Percentiles rank a stretch among this genome's conserved stretches.
Evolutionary conservation across 64 coral and sea anemone genomes (phyloP).

Genomic region (Orbicella faveolata): DNA sequence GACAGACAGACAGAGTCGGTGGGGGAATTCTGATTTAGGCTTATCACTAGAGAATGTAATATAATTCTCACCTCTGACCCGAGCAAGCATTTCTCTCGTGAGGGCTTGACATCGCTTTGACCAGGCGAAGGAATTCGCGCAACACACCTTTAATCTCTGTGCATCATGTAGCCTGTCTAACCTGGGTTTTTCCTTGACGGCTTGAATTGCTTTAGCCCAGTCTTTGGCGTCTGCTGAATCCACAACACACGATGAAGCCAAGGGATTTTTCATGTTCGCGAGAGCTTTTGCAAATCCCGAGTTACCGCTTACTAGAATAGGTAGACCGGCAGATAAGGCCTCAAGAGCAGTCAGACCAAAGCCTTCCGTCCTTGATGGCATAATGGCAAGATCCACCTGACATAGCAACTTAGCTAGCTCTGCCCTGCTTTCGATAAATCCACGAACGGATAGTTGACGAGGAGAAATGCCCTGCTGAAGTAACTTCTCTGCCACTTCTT

Average conservation of each 20-base stretch:
- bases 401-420: neutral
- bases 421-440: conserved; percentile 14
- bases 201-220: conserved; percentile 12
- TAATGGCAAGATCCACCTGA: conserved; percentile 23
- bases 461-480: neutral
- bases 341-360: conserved; percentile 26
- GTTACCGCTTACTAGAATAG: conserved; percentile 10
- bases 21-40: too few relatives aligned
- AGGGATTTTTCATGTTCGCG: neutral
- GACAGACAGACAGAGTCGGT: too few relatives aligned
- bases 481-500: neutral
- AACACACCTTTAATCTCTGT: neutral
- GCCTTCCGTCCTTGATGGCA: conserved; percentile 37
- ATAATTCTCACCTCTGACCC: neutral
- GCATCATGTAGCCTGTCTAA: neutral
- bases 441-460: conserved; percentile 6
- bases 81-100: neutral
- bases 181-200: neutral
- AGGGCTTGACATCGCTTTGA: neutral
- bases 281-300: conserved; percentile 34
- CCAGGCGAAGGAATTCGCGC: neutral
- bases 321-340: conserved; percentile 19
- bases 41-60: neutral
- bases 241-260: conserved; percentile 25
- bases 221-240: neutral